Percentiles rank a stretch among this genome's conserved stretches.
phyloP scores from a whole-genome alignment of 2,888 invertebrate species.

The Thereva unica region DNA sequence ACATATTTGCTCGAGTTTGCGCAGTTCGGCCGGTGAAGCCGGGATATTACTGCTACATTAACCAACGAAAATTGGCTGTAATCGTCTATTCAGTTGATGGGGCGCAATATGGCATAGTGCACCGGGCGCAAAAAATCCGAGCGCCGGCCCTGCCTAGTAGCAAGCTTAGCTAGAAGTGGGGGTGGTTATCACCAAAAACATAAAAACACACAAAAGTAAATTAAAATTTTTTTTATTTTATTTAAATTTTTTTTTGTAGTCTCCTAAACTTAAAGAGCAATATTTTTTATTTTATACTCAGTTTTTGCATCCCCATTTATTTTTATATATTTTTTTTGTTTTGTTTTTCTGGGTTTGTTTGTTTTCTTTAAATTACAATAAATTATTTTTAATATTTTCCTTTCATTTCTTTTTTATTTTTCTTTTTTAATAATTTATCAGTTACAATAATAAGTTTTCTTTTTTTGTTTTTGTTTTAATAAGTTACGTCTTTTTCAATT shows the following conservation, averaged over 20 bases:
- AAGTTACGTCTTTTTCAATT: slow-evolving; percentile 1
- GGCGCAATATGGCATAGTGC: too few relatives aligned
- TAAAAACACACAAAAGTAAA: slow-evolving; percentile 8
- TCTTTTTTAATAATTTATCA: slow-evolving; percentile 5
- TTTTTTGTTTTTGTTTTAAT: slow-evolving; percentile 13
- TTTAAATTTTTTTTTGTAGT: slow-evolving; percentile 13
- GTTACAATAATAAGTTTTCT: background rate
- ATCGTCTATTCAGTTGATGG: too few relatives aligned
- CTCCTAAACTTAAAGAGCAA: slow-evolving; percentile 6
- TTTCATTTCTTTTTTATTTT: slow-evolving; percentile 8
- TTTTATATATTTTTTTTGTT: slow-evolving; percentile 11
- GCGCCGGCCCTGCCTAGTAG: too few relatives aligned
- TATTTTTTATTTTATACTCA: too few relatives aligned
- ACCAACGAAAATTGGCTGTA: too few relatives aligned
- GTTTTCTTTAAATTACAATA: slow-evolving; percentile 22
- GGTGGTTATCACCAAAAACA: too few relatives aligned
- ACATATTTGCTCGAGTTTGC: too few relatives aligned
- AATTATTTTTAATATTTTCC: slow-evolving; percentile 19
- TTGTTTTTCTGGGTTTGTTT: slow-evolving; percentile 1
- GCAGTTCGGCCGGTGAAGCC: too few relatives aligned
- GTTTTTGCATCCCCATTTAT: background rate
- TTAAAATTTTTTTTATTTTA: slow-evolving; percentile 26
- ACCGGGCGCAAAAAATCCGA: too few relatives aligned
- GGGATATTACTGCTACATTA: too few relatives aligned
- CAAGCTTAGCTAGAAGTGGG: too few relatives aligned